Conservation (phyloP, 2,888 invertebrate genomes). For the Synanthedon andrenaeformis region DNA sequence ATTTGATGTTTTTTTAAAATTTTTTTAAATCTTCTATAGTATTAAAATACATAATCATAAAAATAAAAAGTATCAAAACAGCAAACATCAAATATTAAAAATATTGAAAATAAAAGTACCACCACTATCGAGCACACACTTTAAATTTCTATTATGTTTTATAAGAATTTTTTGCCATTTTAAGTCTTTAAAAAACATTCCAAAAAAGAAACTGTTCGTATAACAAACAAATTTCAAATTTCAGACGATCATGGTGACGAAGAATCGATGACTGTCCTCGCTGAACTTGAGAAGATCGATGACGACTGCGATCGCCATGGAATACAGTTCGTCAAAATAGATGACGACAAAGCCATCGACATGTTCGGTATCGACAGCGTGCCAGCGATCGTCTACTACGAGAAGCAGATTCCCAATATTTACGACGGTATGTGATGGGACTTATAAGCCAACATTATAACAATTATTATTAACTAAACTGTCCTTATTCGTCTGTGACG, state of each 20-base stretch:
- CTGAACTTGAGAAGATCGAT: constrained; percentile 91
- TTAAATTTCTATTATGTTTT: no score
- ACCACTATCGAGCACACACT: no score
- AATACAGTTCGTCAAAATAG: constrained; percentile 94
- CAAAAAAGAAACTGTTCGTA: no score
- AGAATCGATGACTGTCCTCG: constrained; percentile 86
- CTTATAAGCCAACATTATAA: constrained; percentile 12
- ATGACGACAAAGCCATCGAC: constrained; percentile 84
- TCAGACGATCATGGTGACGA: constrained; percentile 92
- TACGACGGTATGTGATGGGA: constrained; percentile 77
- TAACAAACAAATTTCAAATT: constrained; percentile 7
- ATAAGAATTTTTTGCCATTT: no score
- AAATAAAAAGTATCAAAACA: no score
- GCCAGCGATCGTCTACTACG: constrained; percentile 92
- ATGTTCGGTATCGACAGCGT: constrained; percentile 88
- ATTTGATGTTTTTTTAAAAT: no score
- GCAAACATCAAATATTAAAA: no score
- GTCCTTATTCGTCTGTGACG: background rate
- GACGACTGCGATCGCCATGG: constrained; percentile 93
- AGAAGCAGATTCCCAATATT: constrained; percentile 91
- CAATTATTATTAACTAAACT: background rate
- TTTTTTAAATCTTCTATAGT: no score
- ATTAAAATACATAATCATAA: no score
- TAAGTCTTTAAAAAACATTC: no score
- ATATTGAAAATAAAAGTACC: no score